Conservation (phyloP, 2,888 invertebrate species). For the Thecophora atra region DNA sequence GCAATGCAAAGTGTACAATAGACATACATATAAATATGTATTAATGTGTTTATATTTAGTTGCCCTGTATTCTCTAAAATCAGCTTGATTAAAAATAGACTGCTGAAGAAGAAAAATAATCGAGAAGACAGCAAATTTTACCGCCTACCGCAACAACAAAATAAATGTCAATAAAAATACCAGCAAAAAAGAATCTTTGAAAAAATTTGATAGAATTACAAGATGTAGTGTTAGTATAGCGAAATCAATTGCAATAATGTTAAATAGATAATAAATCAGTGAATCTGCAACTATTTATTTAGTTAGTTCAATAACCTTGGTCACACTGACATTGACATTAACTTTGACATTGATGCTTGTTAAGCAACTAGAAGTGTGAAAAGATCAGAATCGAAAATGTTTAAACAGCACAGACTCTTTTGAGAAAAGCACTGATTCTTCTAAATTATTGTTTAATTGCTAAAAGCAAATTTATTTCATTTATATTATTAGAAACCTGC, state of each 20-base stretch:
- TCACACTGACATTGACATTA: slow-evolving; percentile 21
- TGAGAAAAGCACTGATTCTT: neutral
- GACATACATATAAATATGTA: too few relatives aligned
- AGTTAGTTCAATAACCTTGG: too few relatives aligned
- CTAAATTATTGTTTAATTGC: too few relatives aligned
- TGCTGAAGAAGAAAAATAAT: neutral
- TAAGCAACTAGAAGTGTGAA: neutral
- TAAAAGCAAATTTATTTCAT: too few relatives aligned
- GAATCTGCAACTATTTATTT: too few relatives aligned
- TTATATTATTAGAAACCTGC: neutral
- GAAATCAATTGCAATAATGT: too few relatives aligned
- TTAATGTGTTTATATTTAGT: slow-evolving; percentile 39
- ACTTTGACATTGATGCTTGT: neutral
- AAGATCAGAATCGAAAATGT: too few relatives aligned
- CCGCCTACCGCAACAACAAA: neutral
- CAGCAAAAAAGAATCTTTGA: neutral
- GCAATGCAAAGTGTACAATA: slow-evolving; percentile 8
- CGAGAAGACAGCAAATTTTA: neutral
- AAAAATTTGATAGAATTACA: neutral
- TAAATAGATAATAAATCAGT: too few relatives aligned
- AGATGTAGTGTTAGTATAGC: neutral
- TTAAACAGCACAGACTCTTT: neutral
- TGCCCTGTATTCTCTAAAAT: slow-evolving; percentile 41
- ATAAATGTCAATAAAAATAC: neutral
- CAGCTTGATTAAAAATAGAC: slow-evolving; percentile 42